These are phyloP conservation scores for Ganaspis sp. DNA, from an alignment of 1,140 invertebrate species.

Conservation along the genomic window DNA sequence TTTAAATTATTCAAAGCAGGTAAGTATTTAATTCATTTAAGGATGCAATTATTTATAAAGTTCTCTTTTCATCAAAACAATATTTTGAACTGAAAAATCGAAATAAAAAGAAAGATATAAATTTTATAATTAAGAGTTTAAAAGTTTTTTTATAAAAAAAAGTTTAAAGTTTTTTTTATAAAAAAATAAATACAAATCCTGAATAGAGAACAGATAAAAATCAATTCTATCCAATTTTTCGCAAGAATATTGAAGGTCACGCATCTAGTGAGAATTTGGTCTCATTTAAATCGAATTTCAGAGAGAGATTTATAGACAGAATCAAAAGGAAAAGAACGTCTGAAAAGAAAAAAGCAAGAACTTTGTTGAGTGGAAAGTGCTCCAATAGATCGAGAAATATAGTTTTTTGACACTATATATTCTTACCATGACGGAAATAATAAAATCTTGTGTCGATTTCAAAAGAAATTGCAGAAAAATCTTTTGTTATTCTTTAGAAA, in stretches of 20 bases:
- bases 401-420: neutral
- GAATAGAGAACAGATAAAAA: neutral
- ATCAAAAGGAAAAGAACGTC: neutral
- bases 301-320: neutral
- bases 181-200: neutral
- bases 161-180: too few species aligned
- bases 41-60: too few species aligned
- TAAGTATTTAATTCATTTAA: too few species aligned
- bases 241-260: neutral
- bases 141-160: too few species aligned
- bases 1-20: too few species aligned
- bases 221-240: neutral
- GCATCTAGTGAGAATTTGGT: neutral
- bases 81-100: too few species aligned
- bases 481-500: too few species aligned
- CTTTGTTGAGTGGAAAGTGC: neutral
- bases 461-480: neutral
- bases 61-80: too few species aligned
- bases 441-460: neutral
- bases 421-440: neutral
- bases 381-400: neutral
- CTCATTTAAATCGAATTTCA: neutral
- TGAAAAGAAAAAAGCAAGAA: constrained; percentile 2
- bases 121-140: too few species aligned
- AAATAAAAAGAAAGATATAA: too few species aligned